Base-by-base conservation (phyloP, 1,140 invertebrate genomes). In the Triops cancriformis region DNA sequence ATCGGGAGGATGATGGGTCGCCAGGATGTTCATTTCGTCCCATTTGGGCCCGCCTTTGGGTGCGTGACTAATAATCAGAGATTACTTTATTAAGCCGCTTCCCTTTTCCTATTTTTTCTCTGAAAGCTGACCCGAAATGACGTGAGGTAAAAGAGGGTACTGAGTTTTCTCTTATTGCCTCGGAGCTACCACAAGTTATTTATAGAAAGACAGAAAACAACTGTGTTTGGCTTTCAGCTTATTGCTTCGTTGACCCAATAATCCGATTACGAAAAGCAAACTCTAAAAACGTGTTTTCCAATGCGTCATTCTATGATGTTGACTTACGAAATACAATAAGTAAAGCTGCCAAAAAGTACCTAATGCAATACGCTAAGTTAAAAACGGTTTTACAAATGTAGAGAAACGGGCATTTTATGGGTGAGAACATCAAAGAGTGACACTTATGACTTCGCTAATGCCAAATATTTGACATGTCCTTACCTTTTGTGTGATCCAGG, bases 11-110 rank as follows among this genome's bases (percentile, higher is more conserved):
- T 99, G 98, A 82, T 97, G 90, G 5, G 98, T 99, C 78, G 96
- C 96, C 81, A 99, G 88, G 80, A 99, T 99, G 86, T 99, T 99
- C 91, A 98, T 96, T 88, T 99, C 97, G 87, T 99, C 98, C 89
- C 96, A 98, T 88, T 96, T 94, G 85, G 94, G 95, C 79, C 87
- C 84, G 78, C 83, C 45, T 26, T 78, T 41, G n/a, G 23, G 12
- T 45, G 23, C 72, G 73, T 12, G 74, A 31, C 27, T 26, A 23
- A 37, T 18, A 64, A 31, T 72, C 31, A 51, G 27, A 23, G 14
- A 28, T 18, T 73, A 51, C 41, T 26, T 26, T 42, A 42, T 43
- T 31, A 43, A 51, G 26, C 74, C 18, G 18, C 23, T 37, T 31
- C n/a, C 7, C 74, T 73, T 12, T 18, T 64, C 45, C 41, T 12